A percentile compares a stretch with the other conserved stretches of the same genome.
phyloP scores from a whole-genome alignment of 2,113 vertebrate species.

The Anolis sagrei region DNA sequence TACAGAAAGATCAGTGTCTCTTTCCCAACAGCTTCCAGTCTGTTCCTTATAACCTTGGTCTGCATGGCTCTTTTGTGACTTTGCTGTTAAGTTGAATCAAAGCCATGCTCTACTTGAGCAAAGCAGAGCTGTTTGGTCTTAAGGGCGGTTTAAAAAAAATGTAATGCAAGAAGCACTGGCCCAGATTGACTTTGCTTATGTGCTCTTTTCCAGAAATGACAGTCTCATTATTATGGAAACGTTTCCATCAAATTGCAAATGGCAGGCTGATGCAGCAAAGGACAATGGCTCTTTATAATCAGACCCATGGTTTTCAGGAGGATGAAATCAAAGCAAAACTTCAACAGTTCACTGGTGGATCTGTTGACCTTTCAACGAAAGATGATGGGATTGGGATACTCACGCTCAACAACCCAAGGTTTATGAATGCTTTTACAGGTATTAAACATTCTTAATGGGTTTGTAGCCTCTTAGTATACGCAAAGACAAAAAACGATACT shows the following conservation, averaged over 20 bases:
- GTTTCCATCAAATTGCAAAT: conserved; percentile 59
- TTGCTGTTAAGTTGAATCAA: not conserved
- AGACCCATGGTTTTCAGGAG: conserved; percentile 76
- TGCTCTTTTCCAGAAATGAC: conserved; percentile 82
- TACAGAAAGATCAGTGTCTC: not conserved
- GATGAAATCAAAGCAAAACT: conserved; percentile 83
- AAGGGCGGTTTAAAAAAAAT: conserved; percentile 8
- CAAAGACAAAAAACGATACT: not conserved
- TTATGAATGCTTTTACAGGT: conserved; percentile 96
- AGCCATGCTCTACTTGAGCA: not conserved
- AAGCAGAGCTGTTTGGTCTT: not conserved
- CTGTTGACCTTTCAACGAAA: conserved; percentile 85
- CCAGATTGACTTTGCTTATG: rapidly evolving
- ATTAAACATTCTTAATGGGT: not conserved
- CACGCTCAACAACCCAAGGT: conserved; percentile 88
- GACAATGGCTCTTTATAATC: conserved; percentile 75
- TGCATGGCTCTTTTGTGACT: not conserved
- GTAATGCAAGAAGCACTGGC: not conserved
- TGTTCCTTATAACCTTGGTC: not conserved
- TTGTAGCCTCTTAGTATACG: not conserved
- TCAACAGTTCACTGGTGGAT: conserved; percentile 85
- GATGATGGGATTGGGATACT: conserved; percentile 87
- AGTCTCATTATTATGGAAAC: conserved; percentile 69
- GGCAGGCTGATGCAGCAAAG: conserved; percentile 68
- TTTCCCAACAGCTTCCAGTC: not conserved